These are phyloP conservation scores for Festucalex cinctus DNA, from an alignment of 2,113 vertebrate genomes.

Conservation along the genomic window DNA sequence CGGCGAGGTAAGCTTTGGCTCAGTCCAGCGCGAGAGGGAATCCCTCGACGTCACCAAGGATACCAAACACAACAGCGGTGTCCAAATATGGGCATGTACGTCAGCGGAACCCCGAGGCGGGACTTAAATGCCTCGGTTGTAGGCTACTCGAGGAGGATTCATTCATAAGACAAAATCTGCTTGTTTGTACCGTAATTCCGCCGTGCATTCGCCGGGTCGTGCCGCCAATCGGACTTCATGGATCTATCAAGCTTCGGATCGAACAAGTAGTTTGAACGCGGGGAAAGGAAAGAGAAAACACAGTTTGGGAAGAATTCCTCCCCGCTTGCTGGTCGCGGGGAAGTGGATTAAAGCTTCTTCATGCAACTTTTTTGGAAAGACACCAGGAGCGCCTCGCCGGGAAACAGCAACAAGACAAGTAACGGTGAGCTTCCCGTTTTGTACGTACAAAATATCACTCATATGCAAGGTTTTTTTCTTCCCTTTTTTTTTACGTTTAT, in stretches of 20 bases:
- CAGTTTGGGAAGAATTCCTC: constrained; percentile 36
- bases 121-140: constrained; percentile 62
- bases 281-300: constrained; percentile 28
- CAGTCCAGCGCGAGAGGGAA: constrained; percentile 85
- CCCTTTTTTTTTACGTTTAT: background rate
- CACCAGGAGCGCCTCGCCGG: constrained; percentile 63
- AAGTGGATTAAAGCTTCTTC: constrained; percentile 74
- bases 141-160: constrained; percentile 68
- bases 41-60: constrained; percentile 98
- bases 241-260: constrained; percentile 51
- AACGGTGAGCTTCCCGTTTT: constrained; percentile 51
- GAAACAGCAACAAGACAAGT: constrained; percentile 49
- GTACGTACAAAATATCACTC: background rate
- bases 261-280: background rate
- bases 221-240: constrained; percentile 58
- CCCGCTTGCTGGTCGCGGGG: constrained; percentile 24
- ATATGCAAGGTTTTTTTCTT: background rate
- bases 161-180: constrained; percentile 84
- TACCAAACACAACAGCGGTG: constrained; percentile 90
- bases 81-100: constrained; percentile 92
- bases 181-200: constrained; percentile 48
- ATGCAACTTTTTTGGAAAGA: constrained; percentile 81
- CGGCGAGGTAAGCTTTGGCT: constrained; percentile 63
- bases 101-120: constrained; percentile 94
- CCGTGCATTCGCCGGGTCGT: constrained; percentile 33